Base-by-base conservation (phyloP, 2,797 vertebrate species). In the Argyrosomus regius region DNA sequence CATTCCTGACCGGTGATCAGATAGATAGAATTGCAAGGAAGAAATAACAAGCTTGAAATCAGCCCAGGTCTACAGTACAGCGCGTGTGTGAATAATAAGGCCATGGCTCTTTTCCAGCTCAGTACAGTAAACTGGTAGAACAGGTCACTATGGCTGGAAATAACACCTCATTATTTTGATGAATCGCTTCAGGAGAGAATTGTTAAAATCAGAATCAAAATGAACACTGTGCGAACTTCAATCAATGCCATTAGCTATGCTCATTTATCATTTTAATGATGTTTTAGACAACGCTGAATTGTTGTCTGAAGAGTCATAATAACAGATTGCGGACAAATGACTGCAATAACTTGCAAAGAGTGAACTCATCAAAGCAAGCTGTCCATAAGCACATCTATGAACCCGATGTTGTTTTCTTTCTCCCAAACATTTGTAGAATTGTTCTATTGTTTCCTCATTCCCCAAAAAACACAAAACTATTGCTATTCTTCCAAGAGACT, bases 1-100 rank as follows among this genome's bases (percentile, higher is more conserved):
- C 80, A 87, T 89, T 89, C 82, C 76, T 76, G 65, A 22, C n/a
- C 26, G 4, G 3, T 65, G 74, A 87, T 72, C 58, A 35, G 64
- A 45, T 39, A 24, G 6, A 78, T 28, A 8, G 63, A 68, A 41
- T 3, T 9, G 12, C 43, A 35, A 65, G n/a, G 57, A 77, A 31
- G 66, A 61, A 53, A 59, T 18, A 41, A 54, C 16, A 12, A 69
- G 16, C 11, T 48, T 1, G 9, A 8, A 64, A 59, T 13, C 56
- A 11, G 20, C 26, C 10, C 39, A 3, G 53, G 24, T 45, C 9
- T 1, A 7, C 48, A 28, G 46, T 1, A 0, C 17, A 49, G 58
- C 8, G 7, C 1, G 39, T 26, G 59, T 48, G 35, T 58, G 48
- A 48, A 39, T 56, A 39, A 57, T 28, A 20, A 26, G n/a, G 61